These are phyloP conservation scores for Saccostrea echinata DNA, from an alignment of 1,140 invertebrate species.

Conservation along the genomic window DNA sequence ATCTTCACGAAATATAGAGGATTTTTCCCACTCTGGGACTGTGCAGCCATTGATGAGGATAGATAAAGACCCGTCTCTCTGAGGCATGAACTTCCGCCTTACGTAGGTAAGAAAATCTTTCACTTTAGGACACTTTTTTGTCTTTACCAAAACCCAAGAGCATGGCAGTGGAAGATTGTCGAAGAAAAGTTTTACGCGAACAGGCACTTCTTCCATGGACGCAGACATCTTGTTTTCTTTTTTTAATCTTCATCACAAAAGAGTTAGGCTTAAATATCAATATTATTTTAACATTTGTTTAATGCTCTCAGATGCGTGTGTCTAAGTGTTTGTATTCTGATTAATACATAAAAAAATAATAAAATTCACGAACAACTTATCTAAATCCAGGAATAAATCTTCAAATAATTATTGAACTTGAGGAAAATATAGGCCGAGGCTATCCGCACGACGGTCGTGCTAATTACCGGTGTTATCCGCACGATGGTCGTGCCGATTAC, in stretches of 20 bases:
- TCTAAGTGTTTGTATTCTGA: too few species aligned
- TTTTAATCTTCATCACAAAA: neutral
- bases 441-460: too few species aligned
- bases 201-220: conserved; percentile 49
- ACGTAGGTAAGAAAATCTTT: conserved; percentile 54
- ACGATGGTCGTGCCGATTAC: too few species aligned
- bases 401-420: too few species aligned
- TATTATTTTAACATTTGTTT: too few species aligned
- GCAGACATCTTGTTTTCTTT: conserved; percentile 51
- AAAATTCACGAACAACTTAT: too few species aligned
- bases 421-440: too few species aligned
- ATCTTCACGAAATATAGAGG: conserved; percentile 54
- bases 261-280: neutral
- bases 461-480: too few species aligned
- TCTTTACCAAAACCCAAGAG: conserved; percentile 59
- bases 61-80: conserved; percentile 9
- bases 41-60: conserved; percentile 54
- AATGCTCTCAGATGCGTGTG: too few species aligned
- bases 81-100: conserved; percentile 30
- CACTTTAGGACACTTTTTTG: conserved; percentile 41
- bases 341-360: too few species aligned
- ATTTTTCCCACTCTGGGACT: conserved; percentile 56
- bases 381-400: too few species aligned
- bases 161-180: conserved; percentile 42
- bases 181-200: conserved; percentile 49